Conservation (phyloP, 2,888 invertebrate species). For the Drosophila multiciliata region DNA sequence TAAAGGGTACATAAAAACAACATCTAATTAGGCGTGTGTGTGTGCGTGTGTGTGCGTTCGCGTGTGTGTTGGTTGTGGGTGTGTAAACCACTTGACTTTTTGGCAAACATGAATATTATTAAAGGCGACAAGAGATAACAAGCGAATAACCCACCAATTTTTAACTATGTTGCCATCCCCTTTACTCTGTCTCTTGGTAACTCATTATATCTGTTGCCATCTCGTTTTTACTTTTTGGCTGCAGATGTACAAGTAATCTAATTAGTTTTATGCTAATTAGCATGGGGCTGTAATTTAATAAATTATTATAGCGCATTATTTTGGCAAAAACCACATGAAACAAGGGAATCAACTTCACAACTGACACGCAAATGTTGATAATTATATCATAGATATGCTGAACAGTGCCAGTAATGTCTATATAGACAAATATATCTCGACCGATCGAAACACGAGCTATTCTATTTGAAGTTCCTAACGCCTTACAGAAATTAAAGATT, state of each 20-base stretch:
- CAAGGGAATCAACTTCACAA: constrained; percentile 26
- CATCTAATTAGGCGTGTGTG: constrained; percentile 68
- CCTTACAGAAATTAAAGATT: background rate
- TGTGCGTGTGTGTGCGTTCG: constrained; percentile 2
- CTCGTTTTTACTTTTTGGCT: constrained; percentile 51
- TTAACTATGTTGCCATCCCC: constrained; percentile 14
- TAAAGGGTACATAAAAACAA: constrained; percentile 33
- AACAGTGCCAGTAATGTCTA: background rate
- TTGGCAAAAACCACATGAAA: constrained; percentile 56
- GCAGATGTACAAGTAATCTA: constrained; percentile 76
- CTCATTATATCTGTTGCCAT: background rate
- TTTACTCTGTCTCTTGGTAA: constrained; percentile 3
- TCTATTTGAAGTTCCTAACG: background rate
- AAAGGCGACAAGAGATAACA: constrained; percentile 51
- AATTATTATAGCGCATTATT: constrained; percentile 74
- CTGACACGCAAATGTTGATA: constrained; percentile 5
- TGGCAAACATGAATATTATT: constrained; percentile 74
- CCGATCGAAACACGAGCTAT: background rate
- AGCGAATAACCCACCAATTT: constrained; percentile 64
- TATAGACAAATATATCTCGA: background rate
- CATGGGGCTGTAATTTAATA: constrained; percentile 75
- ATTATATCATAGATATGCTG: background rate
- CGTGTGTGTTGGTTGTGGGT: constrained; percentile 13
- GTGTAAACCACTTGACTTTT: constrained; percentile 63
- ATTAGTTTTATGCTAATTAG: constrained; percentile 82